Percentiles rank a stretch among this genome's conserved stretches.
These are phyloP conservation scores for Endotricha flammealis DNA, from an alignment of 2,888 invertebrate species.

Conservation along the genomic window DNA sequence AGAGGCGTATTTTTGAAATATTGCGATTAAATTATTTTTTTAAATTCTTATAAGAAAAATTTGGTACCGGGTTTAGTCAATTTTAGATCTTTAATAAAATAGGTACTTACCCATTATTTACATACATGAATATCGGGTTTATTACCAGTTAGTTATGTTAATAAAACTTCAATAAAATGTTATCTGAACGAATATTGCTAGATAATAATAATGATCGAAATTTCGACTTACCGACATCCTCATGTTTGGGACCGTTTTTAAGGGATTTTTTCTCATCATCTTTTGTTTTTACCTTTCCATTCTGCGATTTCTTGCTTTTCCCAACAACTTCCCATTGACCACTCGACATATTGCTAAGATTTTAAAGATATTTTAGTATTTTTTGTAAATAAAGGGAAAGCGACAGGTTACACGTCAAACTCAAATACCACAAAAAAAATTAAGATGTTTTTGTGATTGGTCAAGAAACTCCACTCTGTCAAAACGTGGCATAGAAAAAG, in stretches of 20 bases:
- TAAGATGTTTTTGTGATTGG: slow-evolving; percentile 44
- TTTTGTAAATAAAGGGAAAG: slow-evolving; percentile 64
- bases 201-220: slow-evolving; percentile 10
- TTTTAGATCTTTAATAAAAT: no score
- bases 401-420: slow-evolving; percentile 71
- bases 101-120: no score
- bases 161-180: no score
- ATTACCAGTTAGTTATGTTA: no score
- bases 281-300: slow-evolving; percentile 68
- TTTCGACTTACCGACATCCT: slow-evolving; percentile 83
- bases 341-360: slow-evolving; percentile 54
- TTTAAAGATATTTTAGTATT: slow-evolving; percentile 20
- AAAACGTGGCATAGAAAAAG: slow-evolving; percentile 58
- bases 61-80: no score
- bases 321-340: slow-evolving; percentile 86
- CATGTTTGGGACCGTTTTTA: slow-evolving; percentile 83
- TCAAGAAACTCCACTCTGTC: slow-evolving; percentile 59
- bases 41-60: slow-evolving; percentile 9
- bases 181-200: slow-evolving; percentile 19
- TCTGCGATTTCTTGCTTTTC: slow-evolving; percentile 80
- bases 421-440: slow-evolving; percentile 31
- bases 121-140: no score
- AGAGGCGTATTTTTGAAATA: no score
- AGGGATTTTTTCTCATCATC: slow-evolving; percentile 81
- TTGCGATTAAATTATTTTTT: no score